Evolutionary conservation across 1,140 invertebrate species (phyloP), one percentile per base, ranked within the genome.

Genomic region (Meloidogyne floridensis): DNA sequence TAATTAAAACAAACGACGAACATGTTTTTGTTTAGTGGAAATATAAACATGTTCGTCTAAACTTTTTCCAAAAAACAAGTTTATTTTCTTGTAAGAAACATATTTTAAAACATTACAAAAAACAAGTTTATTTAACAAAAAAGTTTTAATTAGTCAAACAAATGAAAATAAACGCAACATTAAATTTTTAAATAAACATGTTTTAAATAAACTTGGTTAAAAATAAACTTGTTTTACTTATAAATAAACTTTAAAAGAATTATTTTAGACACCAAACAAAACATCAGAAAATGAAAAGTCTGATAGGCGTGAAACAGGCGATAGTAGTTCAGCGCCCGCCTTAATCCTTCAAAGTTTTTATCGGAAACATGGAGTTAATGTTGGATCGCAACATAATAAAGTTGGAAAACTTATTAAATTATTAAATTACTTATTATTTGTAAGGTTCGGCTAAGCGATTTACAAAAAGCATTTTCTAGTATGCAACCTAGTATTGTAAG

Each of bases 401-500:
- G 59, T 65, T n/a, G 6, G 7, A 5, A 65, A 5, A 65, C n/a
- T 65, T n/a, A n/a, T 65, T 65, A n/a, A n/a, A 54, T 54, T 54
- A 65, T 7, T 59, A 32, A 5, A 13, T 47, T 47, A 4, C 18
- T 47, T 11, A 76, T 65, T 59, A 59, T 65, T 53, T 70, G 69
- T 18, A 47, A 78, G n/a, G 82, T 84, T 7, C 79, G 80, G 1
- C 54, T 75, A 18, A 70, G 56, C 18, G 87, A 88, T 80, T 75
- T 88, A 43, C 75, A 85, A 74, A 83, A 81, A 69, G 74, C 87
- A 11, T 88, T 88, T 80, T 74, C 87, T 15, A 72, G 88, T 42
- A 82, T 88, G 72, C 87, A 88, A 59, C 87, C 87, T 43, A 83
- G 80, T 56, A 86, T 84, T 56, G 79, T 87, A 65, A 65, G 59